Base-by-base conservation (phyloP, 2,113 vertebrate species). In the Meleagris gallopavo region DNA sequence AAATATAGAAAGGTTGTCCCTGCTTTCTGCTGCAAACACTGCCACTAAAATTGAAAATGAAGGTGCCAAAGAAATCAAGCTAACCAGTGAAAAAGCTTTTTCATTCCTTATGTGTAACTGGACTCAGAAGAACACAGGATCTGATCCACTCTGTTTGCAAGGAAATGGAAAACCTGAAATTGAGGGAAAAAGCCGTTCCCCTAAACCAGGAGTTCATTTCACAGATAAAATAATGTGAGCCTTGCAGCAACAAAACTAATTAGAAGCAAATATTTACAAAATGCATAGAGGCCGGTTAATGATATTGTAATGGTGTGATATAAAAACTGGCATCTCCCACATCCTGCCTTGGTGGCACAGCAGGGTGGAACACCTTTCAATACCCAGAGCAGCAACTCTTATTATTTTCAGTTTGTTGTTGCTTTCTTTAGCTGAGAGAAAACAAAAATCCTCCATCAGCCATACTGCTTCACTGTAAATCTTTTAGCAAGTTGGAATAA, bases 291-390 rank as follows among this genome's bases (percentile, higher is more conserved):
- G 17, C 6, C 45, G 2, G 50, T 13, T 34, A 61, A 27, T 32
- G 40, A 21, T 7, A 25, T 48, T 36, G 60, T 36, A n/a, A 43
- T 17, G 36, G 54, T 16, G 1, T 40, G 34, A 38, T 27, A 24
- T 48, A 22, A 72, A 19, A 50, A 7, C 45, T 2, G 29, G 64
- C 48, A 36, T 3, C 19, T 0, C 6, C 73, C 46, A 6, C n/a
- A 7, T 0, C 0, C 15, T 3, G 17, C 2, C 45, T 3, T 8
- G 41, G 30, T 4, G 43, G 3, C 7, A 29, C 52, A 25, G 29
- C n/a, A 48, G 73, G 62, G 21, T 57, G 30, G 30, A 32, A 57
- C 32, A 58, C 70, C 32, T 7, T 19, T 40, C 52, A 6, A 60
- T 4, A 62, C 38, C 60, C 78, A 57, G 41, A 65, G 22, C 46